Evolutionary conservation across 2,888 invertebrate species (phyloP), one percentile per base, ranked within the genome.

Genomic region (Syrphus vitripennis): DNA sequence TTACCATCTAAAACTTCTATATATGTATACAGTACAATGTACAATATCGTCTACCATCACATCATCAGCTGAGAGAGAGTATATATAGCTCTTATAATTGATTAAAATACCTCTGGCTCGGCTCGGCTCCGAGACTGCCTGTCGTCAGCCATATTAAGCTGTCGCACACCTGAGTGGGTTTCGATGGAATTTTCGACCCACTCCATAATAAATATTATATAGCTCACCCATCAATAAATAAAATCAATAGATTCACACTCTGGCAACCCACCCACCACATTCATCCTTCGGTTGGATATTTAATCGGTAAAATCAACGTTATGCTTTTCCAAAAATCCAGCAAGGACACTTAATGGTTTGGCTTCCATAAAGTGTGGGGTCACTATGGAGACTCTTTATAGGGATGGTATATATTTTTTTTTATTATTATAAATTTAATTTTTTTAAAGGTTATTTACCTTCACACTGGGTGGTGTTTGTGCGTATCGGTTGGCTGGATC

Each of bases 191-290:
- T 69, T 48, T 26, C 42, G 12, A n/a, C 19, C 24, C 16, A 21
- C 34, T 7, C 4, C 1, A 14, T 10, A 21, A 31, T 31, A 48
- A 48, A 48, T 50, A 67, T n/a, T n/a, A 37, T 61, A 67, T 50
- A 67, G 67, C 34, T 67, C 14, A 34, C 45, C 50, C 67, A 67
- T 67, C 67, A 67, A 67, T 67, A 67, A 67, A 34, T 67, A 83
- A 69, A 84, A 84, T 84, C 81, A 76, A 84, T 84, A 72, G 53
- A 80, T 75, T 37, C 80, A 42, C 55, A 59, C 61, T 26, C 24
- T 21, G 24, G 10, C 31, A 19, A n/a, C n/a, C n/a, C n/a, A n/a
- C n/a, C n/a, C 34, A 40, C 45, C 16, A 9, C 65, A 34, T 34
- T 34, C 34, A 21, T 50, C 31, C 14, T 7, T 21, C 7, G 42